phyloP scores from a whole-genome alignment of 37 sponge, comb jelly and placozoan genomes.

The Ianthella basta region DNA sequence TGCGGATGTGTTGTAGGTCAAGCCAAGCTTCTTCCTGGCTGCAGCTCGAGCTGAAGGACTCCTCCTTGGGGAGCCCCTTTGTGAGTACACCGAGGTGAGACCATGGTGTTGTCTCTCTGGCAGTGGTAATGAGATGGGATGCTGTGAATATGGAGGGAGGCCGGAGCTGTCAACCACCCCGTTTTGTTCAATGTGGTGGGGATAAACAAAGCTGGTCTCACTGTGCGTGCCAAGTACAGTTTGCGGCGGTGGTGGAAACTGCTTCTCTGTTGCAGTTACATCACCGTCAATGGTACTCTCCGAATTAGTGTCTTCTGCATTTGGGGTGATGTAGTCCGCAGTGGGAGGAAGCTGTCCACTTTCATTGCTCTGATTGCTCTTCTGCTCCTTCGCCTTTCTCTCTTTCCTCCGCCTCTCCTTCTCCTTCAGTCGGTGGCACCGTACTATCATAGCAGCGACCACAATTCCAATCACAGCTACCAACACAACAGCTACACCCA shows the following conservation, averaged over 20 bases:
- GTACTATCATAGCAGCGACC: not conserved
- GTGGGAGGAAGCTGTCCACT: not conserved
- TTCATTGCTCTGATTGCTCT: too few species aligned
- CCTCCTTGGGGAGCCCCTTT: too few species aligned
- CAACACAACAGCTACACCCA: not conserved
- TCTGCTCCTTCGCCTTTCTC: too few species aligned
- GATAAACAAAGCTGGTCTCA: too few species aligned
- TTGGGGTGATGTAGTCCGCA: not conserved
- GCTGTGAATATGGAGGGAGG: too few species aligned
- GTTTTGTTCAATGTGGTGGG: too few species aligned
- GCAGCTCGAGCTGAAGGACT: not conserved
- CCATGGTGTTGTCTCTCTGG: not conserved
- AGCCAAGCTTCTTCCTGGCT: not conserved
- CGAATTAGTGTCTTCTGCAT: not conserved
- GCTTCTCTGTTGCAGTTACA: not conserved
- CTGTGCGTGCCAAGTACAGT: too few species aligned
- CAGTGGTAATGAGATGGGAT: too few species aligned
- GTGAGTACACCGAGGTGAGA: not conserved
- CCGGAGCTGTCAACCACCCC: too few species aligned
- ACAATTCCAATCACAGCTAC: not conserved
- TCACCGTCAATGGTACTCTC: slow-evolving; percentile 1
- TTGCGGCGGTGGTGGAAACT: too few species aligned
- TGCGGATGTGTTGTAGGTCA: not conserved
- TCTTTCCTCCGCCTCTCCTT: not conserved
- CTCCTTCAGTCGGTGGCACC: slow-evolving; percentile 1